phyloP scores from a whole-genome alignment of 2,113 vertebrate species.

The Cacatua alba region DNA sequence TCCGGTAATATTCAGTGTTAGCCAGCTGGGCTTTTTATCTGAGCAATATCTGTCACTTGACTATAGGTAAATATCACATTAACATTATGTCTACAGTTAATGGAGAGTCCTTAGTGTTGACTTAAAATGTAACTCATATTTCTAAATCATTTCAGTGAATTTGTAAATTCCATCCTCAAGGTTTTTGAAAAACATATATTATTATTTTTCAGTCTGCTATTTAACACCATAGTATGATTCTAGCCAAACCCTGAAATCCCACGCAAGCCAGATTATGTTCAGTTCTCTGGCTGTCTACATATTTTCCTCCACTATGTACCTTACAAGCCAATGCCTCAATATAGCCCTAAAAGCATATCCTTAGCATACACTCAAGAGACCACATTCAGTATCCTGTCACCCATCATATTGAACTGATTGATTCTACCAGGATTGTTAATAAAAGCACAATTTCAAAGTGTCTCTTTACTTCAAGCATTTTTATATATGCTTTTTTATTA shows the following conservation, averaged over 20 bases:
- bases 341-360: conserved; percentile 8
- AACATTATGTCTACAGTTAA: neutral
- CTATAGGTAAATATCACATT: neutral
- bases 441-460: conserved; percentile 25
- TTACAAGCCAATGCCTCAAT: conserved; percentile 31
- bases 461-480: neutral
- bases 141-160: conserved; percentile 19
- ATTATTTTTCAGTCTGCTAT: neutral
- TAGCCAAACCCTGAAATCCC: conserved; percentile 59
- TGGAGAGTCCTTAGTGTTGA: neutral
- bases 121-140: neutral
- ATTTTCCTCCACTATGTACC: conserved; percentile 35
- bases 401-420: conserved; percentile 1
- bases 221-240: neutral
- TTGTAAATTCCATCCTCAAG: conserved; percentile 23
- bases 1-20: neutral
- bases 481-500: neutral
- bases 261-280: conserved; percentile 53
- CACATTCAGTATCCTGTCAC: neutral
- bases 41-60: neutral
- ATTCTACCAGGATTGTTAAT: neutral
- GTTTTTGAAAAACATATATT: neutral
- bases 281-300: conserved; percentile 28
- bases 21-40: neutral
- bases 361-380: neutral